A percentile compares a stretch with the other conserved stretches of the same genome.
Conservation (phyloP, 1,140 invertebrate species). For the Caerostris darwini region DNA sequence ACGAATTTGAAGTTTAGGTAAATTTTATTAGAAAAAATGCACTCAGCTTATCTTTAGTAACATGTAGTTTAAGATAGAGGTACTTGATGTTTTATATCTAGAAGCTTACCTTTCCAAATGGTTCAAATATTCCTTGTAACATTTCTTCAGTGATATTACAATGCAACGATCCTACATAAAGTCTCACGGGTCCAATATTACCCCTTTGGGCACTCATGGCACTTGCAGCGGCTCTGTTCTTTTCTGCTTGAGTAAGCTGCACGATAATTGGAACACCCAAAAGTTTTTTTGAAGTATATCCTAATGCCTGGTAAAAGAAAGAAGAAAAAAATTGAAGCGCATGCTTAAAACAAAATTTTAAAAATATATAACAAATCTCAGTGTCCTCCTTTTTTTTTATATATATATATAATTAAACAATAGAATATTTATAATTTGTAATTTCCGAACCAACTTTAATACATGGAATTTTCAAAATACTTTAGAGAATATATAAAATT, state of each 20-base stretch:
- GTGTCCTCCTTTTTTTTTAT: too few relatives aligned
- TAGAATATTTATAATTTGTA: too few relatives aligned
- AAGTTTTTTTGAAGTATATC: slow-evolving; percentile 96
- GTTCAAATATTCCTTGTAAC: slow-evolving; percentile 98
- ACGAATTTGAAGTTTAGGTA: too few relatives aligned
- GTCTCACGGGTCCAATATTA: slow-evolving; percentile 92
- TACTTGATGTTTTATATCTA: neutral
- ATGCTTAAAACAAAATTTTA: neutral
- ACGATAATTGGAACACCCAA: slow-evolving; percentile 98
- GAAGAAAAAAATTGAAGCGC: neutral
- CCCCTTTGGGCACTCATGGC: slow-evolving; percentile 80
- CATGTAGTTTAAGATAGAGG: too few relatives aligned
- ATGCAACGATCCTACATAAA: slow-evolving; percentile 98
- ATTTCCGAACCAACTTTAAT: too few relatives aligned
- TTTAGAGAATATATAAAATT: too few relatives aligned
- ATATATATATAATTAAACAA: neutral
- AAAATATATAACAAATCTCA: neutral
- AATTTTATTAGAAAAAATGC: too few relatives aligned
- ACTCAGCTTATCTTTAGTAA: too few relatives aligned
- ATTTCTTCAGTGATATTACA: slow-evolving; percentile 99
- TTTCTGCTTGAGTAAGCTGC: slow-evolving; percentile 98
- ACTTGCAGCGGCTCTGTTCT: slow-evolving; percentile 88
- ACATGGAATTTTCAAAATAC: too few relatives aligned
- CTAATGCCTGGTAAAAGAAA: slow-evolving; percentile 89
- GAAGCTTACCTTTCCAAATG: slow-evolving; percentile 92